These are phyloP conservation scores for Eretmocerus hayati DNA, from an alignment of 2,888 invertebrate species.

Conservation along the genomic window DNA sequence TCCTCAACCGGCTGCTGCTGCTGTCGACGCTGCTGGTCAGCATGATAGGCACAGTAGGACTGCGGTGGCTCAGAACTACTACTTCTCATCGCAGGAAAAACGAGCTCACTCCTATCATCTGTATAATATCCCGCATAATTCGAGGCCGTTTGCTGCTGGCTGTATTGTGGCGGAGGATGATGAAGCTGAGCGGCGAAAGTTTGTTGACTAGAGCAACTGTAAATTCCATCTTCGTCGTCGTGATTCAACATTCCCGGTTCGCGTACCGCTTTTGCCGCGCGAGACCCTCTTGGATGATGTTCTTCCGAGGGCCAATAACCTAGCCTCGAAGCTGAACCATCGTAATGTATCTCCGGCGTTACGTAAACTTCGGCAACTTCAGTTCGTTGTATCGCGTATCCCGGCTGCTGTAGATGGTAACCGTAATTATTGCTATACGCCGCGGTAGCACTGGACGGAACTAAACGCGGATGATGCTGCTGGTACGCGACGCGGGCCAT, in stretches of 20 bases:
- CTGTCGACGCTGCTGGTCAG: slow-evolving; percentile 24
- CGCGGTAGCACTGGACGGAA: slow-evolving; percentile 11
- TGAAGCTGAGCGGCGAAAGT: slow-evolving; percentile 11
- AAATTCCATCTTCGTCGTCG: slow-evolving; percentile 25
- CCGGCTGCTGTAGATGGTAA: slow-evolving; percentile 13
- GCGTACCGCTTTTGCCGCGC: slow-evolving; percentile 32
- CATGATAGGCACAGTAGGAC: slow-evolving; percentile 23
- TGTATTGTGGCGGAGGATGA: slow-evolving; percentile 5
- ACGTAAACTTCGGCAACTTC: slow-evolving; percentile 13
- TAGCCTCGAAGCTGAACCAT: slow-evolving; percentile 16
- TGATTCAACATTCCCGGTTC: too few species aligned
- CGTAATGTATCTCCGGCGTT: slow-evolving; percentile 10
- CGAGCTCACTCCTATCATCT: slow-evolving; percentile 32
- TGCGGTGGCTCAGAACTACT: slow-evolving; percentile 10
- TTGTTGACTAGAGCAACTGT: slow-evolving; percentile 33
- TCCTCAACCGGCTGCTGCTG: slow-evolving; percentile 2
- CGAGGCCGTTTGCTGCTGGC: slow-evolving; percentile 1
- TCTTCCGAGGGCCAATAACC: slow-evolving; percentile 27
- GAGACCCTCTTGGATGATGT: too few species aligned
- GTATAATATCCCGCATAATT: slow-evolving; percentile 27
- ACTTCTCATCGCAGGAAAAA: slow-evolving; percentile 27
- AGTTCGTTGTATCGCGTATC: slow-evolving; percentile 1
- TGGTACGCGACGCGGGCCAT: slow-evolving; percentile 15
- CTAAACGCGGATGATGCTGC: slow-evolving; percentile 8
- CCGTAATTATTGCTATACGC: slow-evolving; percentile 21